phyloP scores from a whole-genome alignment of 2,888 invertebrate species.

The Hydriomena furcata region DNA sequence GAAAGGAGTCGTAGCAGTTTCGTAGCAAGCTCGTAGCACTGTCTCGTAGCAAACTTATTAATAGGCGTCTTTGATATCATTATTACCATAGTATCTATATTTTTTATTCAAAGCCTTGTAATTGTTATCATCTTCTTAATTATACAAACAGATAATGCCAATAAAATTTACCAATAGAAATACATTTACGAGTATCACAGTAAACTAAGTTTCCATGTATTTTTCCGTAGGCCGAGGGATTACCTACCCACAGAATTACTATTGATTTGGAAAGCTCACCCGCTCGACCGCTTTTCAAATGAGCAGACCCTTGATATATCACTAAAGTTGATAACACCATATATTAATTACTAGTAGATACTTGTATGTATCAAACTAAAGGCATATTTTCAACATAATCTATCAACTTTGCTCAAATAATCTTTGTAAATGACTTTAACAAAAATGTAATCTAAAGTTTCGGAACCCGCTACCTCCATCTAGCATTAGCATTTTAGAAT shows the following conservation, averaged over 20 bases:
- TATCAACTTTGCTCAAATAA: no score
- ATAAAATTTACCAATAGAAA: not conserved
- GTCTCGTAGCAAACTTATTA: not conserved
- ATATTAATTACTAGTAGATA: not conserved
- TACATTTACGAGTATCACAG: not conserved
- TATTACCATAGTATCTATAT: no score
- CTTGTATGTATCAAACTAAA: no score
- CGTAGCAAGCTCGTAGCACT: constrained; percentile 2
- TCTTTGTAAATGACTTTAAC: no score
- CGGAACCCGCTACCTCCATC: no score
- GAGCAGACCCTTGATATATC: constrained; percentile 61
- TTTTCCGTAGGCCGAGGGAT: constrained; percentile 71
- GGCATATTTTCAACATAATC: no score
- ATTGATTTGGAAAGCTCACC: constrained; percentile 77
- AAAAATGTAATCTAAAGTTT: no score
- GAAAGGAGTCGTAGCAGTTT: constrained; percentile 2
- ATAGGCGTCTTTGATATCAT: no score
- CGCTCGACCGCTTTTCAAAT: constrained; percentile 80
- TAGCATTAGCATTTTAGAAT: no score
- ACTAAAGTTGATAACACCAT: constrained; percentile 57
- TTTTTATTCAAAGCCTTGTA: no score
- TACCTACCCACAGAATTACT: constrained; percentile 79
- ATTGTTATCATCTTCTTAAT: no score
- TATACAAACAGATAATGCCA: no score
- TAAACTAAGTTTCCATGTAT: constrained; percentile 50